Evolutionary conservation across 2,888 invertebrate genomes (phyloP).

Genomic region (Tachina lurida): DNA sequence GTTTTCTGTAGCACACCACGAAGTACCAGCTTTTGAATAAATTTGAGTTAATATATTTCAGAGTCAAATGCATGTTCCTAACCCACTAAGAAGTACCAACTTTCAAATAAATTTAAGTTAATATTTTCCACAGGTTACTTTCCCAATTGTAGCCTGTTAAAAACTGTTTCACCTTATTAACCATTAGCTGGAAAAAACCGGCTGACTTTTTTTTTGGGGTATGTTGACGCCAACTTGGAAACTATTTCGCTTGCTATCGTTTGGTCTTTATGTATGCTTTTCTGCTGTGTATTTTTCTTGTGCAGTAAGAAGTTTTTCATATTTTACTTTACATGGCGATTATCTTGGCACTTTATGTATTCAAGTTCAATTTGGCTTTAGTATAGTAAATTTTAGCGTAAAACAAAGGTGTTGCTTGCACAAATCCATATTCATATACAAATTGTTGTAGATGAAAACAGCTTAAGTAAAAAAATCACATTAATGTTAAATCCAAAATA

Average conservation of each 20-base stretch:
- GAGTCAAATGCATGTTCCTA: no score
- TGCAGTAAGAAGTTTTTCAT: background rate
- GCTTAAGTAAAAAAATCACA: conserved; percentile 13
- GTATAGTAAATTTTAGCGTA: conserved; percentile 3
- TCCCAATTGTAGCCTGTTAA: conserved; percentile 11
- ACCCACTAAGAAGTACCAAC: no score
- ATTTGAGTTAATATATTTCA: background rate
- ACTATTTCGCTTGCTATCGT: conserved; percentile 12
- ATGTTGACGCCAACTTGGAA: conserved; percentile 48
- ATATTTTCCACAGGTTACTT: background rate
- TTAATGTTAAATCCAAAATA: conserved; percentile 16
- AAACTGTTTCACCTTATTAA: conserved; percentile 29
- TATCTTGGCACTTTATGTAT: conserved; percentile 14
- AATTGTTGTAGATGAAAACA: conserved; percentile 1
- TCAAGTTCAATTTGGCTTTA: conserved; percentile 51
- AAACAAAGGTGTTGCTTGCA: conserved; percentile 41
- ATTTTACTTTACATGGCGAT: conserved; percentile 1
- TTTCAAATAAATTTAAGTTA: no score
- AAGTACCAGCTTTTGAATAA: no score
- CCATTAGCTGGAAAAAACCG: conserved; percentile 14
- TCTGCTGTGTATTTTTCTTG: conserved; percentile 14
- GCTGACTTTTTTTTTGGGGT: conserved; percentile 7
- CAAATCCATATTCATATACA: conserved; percentile 45
- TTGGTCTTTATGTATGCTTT: background rate
- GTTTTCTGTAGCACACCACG: no score